phyloP scores from a whole-genome alignment of 2,888 invertebrate species.

The Microplitis deprimator region DNA sequence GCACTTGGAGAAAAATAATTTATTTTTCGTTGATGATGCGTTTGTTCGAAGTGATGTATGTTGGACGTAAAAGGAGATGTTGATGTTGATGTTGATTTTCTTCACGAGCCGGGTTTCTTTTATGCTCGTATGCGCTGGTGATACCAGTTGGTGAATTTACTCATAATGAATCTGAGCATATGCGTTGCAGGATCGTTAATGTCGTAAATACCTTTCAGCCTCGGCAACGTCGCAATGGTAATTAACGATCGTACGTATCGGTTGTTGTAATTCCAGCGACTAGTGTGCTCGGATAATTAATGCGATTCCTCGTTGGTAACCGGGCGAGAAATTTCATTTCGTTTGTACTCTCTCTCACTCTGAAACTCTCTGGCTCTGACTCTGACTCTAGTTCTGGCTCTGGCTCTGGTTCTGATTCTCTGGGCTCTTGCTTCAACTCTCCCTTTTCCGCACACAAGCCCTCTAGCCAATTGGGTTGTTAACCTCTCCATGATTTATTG shows the following conservation, averaged over 20 bases:
- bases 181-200: slow-evolving; percentile 37
- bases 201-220: slow-evolving; percentile 47
- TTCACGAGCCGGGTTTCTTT: neutral
- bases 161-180: slow-evolving; percentile 21
- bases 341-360: slow-evolving; percentile 20
- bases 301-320: slow-evolving; percentile 39
- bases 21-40: too few species aligned
- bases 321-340: slow-evolving; percentile 42
- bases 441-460: neutral
- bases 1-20: too few species aligned
- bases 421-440: neutral
- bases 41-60: too few species aligned
- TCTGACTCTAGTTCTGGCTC: neutral
- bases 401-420: neutral
- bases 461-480: slow-evolving; percentile 20
- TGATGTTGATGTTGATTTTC: neutral
- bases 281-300: slow-evolving; percentile 41
- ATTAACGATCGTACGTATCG: slow-evolving; percentile 44
- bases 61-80: neutral
- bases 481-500: slow-evolving; percentile 23
- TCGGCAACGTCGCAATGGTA: slow-evolving; percentile 29
- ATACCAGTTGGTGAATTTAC: neutral
- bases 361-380: neutral
- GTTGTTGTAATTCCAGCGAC: slow-evolving; percentile 45
- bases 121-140: slow-evolving; percentile 5